Evolutionary conservation across 2,797 vertebrate species (phyloP).

Genomic region (Pipistrellus nathusii): DNA sequence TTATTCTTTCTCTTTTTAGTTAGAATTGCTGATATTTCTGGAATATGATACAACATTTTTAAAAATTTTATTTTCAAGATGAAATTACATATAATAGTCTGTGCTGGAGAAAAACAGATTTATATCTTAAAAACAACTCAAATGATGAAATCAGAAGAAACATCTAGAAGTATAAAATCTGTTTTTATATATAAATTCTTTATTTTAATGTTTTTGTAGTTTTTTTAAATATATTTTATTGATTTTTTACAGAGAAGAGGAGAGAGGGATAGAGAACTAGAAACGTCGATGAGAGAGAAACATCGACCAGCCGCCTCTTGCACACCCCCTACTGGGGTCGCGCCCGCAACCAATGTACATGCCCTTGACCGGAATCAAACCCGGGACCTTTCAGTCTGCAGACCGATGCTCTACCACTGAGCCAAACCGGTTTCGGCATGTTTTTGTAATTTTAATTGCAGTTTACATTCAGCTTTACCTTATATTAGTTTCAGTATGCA

Average conservation of each 20-base stretch:
- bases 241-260: no score
- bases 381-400: no score
- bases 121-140: constrained; percentile 61
- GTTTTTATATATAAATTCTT: constrained; percentile 34
- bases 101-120: constrained; percentile 45
- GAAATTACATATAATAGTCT: constrained; percentile 52
- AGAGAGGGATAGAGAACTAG: no score
- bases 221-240: no score
- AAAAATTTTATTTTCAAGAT: constrained; percentile 61
- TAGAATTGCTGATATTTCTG: constrained; percentile 40
- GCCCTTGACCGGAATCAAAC: no score
- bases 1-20: constrained; percentile 47
- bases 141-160: constrained; percentile 30
- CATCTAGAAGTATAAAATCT: constrained; percentile 29
- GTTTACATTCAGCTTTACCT: neutral
- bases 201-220: neutral
- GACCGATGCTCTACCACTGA: no score
- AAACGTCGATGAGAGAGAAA: no score
- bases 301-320: no score
- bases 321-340: no score
- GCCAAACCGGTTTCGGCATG: no score
- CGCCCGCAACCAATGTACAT: no score
- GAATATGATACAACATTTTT: neutral
- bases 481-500: neutral
- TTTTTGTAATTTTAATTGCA: neutral